Base-by-base conservation (phyloP, 2,797 vertebrate species). In the Mormyrops attenuatus region DNA sequence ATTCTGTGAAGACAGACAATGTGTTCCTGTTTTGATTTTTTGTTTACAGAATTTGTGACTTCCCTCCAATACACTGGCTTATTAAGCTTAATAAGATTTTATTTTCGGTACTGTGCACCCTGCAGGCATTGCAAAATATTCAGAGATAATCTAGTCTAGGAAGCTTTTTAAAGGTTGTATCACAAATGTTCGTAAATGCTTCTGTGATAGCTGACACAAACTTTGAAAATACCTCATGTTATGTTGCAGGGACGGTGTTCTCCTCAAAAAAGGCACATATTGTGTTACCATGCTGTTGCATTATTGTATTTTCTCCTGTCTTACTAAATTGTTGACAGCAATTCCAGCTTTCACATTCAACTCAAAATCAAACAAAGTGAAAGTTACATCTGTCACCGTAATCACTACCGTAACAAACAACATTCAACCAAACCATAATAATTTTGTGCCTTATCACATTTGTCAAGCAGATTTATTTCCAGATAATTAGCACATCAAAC, bases 51-150 rank as follows among this genome's bases (percentile, higher is more conserved):
- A 49, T 66, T 63, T 89, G 88, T 22, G 69, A 90, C 77, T 41
- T 38, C 89, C 88, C 88, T 82, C 88, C 47, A 89, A 91, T 85
- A 73, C 69, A 73, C 69, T 15, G 30, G 69, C 69, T 73, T 73
- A 38, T 89, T 90, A n/a, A 92, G 91, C 91, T 49, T 89, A 94
- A 92, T 90, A 89, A 47, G 60, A 90, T 90, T 92, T 91, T 91
- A 84, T 55, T 63, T 85, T 84, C 22, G 38, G 69, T 85, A 90
- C 52, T 53, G 66, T 87, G 34, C 1, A 87, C 52, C 77, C 52
- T 85, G 82, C 77, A 82, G 77, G 77, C 41, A 82, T 47, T n/a
- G 66, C n/a, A 57, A 26, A 90, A 87, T 90, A 88, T 73, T 90
- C 90, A 89, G 90, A 90, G 90, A 90, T 92, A 80, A 89, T 90